Evolutionary conservation across 2,113 vertebrate genomes (phyloP).

Genomic region (Onychostoma macrolepis): DNA sequence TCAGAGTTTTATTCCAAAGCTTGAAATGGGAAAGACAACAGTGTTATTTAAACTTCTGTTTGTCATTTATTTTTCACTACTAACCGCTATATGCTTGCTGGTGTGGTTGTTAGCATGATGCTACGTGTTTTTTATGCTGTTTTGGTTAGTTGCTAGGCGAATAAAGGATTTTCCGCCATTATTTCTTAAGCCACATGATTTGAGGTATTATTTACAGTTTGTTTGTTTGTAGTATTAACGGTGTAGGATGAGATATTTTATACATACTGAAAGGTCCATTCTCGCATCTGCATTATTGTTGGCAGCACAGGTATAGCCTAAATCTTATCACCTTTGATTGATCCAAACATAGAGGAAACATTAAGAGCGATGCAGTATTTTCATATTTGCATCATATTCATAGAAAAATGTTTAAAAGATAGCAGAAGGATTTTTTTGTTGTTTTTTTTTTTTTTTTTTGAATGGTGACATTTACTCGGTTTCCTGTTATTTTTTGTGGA

Average conservation of each 20-base stretch:
- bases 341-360: neutral
- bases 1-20: neutral
- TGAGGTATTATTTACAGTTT: neutral
- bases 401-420: neutral
- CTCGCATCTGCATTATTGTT: neutral
- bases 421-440: neutral
- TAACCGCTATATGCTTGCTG: neutral
- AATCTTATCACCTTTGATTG: neutral
- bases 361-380: neutral
- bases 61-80: neutral
- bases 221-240: neutral
- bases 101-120: neutral
- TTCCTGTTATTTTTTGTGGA: neutral
- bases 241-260: neutral
- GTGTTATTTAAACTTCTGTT: neutral
- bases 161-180: neutral
- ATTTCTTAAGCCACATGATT: neutral
- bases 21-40: neutral
- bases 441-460: neutral
- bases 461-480: neutral
- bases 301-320: neutral
- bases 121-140: neutral
- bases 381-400: neutral
- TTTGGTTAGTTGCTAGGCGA: neutral
- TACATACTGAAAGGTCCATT: neutral